A percentile compares a stretch with the other conserved stretches of the same genome.
Evolutionary conservation across 2,888 invertebrate species (phyloP).

Genomic region (Entomobrya proxima): DNA sequence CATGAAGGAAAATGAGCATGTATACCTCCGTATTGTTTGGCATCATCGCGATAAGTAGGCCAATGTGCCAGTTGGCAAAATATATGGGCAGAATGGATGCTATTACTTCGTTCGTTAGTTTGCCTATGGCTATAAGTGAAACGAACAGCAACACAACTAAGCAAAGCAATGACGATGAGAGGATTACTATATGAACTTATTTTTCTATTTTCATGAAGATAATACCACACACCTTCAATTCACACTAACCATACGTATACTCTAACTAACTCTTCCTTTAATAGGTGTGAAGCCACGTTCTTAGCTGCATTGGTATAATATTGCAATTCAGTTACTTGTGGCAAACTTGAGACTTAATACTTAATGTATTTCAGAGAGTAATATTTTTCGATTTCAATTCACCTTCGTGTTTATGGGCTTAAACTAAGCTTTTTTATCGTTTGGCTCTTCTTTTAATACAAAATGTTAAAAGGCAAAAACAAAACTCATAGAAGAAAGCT

Average conservation of each 20-base stretch:
- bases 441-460: no score
- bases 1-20: not conserved
- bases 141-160: conserved; percentile 46
- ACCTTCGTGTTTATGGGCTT: not conserved
- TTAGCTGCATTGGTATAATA: no score
- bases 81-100: conserved; percentile 60
- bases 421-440: not conserved
- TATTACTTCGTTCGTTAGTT: not conserved
- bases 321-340: not conserved
- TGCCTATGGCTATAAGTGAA: conserved; percentile 45
- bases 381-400: not conserved
- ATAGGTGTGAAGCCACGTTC: no score
- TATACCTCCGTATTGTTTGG: conserved; percentile 13
- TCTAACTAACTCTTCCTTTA: conserved; percentile 36
- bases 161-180: not conserved
- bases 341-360: not conserved
- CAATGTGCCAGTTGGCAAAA: conserved; percentile 71
- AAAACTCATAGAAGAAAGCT: not conserved
- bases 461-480: not conserved
- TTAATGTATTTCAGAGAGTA: not conserved
- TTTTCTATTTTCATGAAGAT: conserved; percentile 52
- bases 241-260: conserved; percentile 40
- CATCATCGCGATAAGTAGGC: conserved; percentile 63
- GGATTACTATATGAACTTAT: no score
- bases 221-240: conserved; percentile 57